Percentiles rank a stretch among this genome's conserved stretches.
Evolutionary conservation across 1,140 invertebrate species (phyloP).

Genomic region (Druon quercuslanigerum): DNA sequence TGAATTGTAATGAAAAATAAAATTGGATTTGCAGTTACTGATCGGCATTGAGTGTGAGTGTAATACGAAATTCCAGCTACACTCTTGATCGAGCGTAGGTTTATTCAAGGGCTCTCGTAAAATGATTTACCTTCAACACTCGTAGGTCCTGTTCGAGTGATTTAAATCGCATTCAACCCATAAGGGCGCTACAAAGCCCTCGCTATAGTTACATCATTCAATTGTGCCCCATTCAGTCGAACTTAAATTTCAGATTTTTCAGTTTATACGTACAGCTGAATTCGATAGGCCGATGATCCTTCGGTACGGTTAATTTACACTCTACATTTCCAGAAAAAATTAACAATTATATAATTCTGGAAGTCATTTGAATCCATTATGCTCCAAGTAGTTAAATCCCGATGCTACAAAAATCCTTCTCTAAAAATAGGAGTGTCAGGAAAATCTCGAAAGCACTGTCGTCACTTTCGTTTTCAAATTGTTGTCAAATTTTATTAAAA

Average conservation of each 20-base stretch:
- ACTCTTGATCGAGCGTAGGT: background rate
- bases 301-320: background rate
- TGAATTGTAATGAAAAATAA: too few relatives aligned
- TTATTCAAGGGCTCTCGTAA: conserved; percentile 15
- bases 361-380: background rate
- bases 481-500: too few relatives aligned
- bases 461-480: too few relatives aligned
- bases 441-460: too few relatives aligned
- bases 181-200: conserved; percentile 3
- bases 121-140: conserved; percentile 10
- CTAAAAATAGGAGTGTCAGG: too few relatives aligned
- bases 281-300: background rate
- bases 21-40: too few relatives aligned
- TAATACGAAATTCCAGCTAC: background rate
- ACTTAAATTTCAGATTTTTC: conserved; percentile 6
- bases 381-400: too few relatives aligned
- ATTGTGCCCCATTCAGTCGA: conserved; percentile 10
- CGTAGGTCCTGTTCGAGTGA: conserved; percentile 11
- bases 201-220: conserved; percentile 11
- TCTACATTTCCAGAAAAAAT: background rate
- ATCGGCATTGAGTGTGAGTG: background rate
- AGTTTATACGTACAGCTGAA: conserved; percentile 9
- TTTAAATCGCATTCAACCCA: conserved; percentile 5
- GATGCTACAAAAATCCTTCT: too few relatives aligned
- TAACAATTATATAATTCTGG: background rate